Percentiles rank a stretch among this genome's conserved stretches.
Conservation (phyloP, 2,113 vertebrate genomes). For the Erpornis zantholeuca region DNA sequence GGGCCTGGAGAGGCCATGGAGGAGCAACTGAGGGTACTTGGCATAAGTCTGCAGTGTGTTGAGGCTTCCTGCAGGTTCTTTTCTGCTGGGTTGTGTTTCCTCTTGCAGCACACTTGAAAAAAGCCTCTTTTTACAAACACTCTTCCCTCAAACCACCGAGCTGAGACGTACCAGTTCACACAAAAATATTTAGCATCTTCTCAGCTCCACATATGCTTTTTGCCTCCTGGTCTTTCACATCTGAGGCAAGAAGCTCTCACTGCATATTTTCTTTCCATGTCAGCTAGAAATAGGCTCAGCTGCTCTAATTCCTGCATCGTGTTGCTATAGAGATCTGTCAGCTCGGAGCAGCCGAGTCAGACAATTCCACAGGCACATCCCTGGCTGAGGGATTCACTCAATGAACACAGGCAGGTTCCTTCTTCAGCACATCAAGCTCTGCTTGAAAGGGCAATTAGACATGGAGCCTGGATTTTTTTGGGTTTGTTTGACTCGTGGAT, state of each 20-base stretch:
- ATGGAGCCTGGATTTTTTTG: not conserved
- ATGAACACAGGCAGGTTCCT: not conserved
- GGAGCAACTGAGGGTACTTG: not conserved
- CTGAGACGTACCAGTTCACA: not conserved
- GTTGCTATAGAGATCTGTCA: constrained; percentile 31
- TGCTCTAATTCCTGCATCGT: not conserved
- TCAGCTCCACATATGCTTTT: constrained; percentile 13
- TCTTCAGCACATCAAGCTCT: not conserved
- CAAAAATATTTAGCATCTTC: constrained; percentile 4
- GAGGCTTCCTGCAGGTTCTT: not conserved
- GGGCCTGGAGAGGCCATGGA: not conserved
- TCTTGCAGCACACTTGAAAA: not conserved
- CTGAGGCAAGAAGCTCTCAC: not conserved
- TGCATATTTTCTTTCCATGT: not conserved
- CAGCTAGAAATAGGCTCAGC: not conserved
- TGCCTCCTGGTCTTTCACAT: constrained; percentile 44
- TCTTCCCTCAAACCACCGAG: not conserved
- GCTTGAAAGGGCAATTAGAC: not conserved
- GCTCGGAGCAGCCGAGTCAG: not conserved
- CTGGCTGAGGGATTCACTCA: not conserved
- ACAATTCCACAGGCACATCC: not conserved
- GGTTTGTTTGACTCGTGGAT: not conserved
- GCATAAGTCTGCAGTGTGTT: not conserved
- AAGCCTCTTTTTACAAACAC: not conserved
- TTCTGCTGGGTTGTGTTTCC: not conserved